These are phyloP conservation scores for Campoplex nolae DNA, from an alignment of 2,888 invertebrate species.

Conservation along the genomic window DNA sequence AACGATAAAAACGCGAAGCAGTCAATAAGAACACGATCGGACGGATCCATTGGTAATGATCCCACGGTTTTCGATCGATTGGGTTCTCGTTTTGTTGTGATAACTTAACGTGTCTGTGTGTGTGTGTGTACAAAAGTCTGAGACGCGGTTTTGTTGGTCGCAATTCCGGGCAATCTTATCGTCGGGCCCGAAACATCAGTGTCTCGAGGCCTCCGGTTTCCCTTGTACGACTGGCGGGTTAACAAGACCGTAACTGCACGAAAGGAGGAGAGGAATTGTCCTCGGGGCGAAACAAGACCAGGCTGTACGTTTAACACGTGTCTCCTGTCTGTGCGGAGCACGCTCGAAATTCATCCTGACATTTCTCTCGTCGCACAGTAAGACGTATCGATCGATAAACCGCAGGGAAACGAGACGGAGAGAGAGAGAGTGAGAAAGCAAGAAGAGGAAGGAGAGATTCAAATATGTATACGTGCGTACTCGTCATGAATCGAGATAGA, in stretches of 20 bases:
- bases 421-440: constrained; percentile 25
- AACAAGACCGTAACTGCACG: constrained; percentile 58
- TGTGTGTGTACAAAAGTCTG: constrained; percentile 6
- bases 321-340: constrained; percentile 50
- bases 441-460: constrained; percentile 3
- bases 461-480: constrained; percentile 1
- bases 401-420: constrained; percentile 29
- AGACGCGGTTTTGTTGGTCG: constrained; percentile 13
- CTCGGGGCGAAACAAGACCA: constrained; percentile 57
- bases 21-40: neutral
- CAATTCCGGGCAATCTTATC: constrained; percentile 61
- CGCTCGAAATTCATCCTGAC: constrained; percentile 54
- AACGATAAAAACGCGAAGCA: neutral
- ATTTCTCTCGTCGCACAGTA: constrained; percentile 45
- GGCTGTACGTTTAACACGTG: constrained; percentile 61
- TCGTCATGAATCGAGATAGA: constrained; percentile 13
- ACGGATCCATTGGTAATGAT: neutral
- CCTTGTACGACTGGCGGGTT: constrained; percentile 43
- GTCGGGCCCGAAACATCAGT: constrained; percentile 51
- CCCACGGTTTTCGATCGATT: neutral
- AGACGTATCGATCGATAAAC: constrained; percentile 62
- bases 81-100: neutral
- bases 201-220: constrained; percentile 32
- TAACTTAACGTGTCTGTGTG: neutral
- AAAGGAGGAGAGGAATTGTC: constrained; percentile 51